Base-by-base conservation (phyloP, 2,888 invertebrate species). In the Stramonita haemastoma region DNA sequence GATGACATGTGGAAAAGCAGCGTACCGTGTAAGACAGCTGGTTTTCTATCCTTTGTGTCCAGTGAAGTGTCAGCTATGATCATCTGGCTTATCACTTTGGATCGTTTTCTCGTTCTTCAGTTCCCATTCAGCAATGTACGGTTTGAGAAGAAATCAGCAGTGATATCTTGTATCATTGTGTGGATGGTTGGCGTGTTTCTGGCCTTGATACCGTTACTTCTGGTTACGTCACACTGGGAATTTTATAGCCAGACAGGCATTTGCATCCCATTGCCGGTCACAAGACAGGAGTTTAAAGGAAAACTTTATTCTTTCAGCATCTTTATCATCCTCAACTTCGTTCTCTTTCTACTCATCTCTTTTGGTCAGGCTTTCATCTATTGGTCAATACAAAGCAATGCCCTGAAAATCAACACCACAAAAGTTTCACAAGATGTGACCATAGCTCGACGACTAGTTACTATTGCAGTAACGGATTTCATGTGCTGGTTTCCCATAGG, bases 401-500 rank as follows among this genome's bases (percentile, higher is more conserved):
- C 81, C 15, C 4, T 83, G 46, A 83, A 36, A 83, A 46, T 8
- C 26, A 83, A 26, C 26, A 11, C 36, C 6, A 83, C 81, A 6
- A 83, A 83, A 46, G 26, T 83, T 36, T 83, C 46, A 5, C 29
- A 46, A 29, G 81, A 83, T 26, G 46, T 46, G 46, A 46, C 81
- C 36, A 83, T 83, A 46, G 81, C 81, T 83, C 81, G 26, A 22
- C 81, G 81, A 26, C 36, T 83, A 22, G 46, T 83, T 22, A 83
- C 81, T 46, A 26, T 83, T 11, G 81, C 81, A 26, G 19, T 83
- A 36, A 46, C 81, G 26, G 81, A 83, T 46, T 83, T 83, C 81
- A 8, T 83, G 81, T 83, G 81, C 46, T 83, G 81, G 81, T 83
- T 83, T 83, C 81, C 81, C 26, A 83, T 83, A 8, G 81, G 81